Percentiles rank a stretch among this genome's conserved stretches.
Conservation (phyloP, 2,113 vertebrate species). For the Mesoclemmys tuberculata region DNA sequence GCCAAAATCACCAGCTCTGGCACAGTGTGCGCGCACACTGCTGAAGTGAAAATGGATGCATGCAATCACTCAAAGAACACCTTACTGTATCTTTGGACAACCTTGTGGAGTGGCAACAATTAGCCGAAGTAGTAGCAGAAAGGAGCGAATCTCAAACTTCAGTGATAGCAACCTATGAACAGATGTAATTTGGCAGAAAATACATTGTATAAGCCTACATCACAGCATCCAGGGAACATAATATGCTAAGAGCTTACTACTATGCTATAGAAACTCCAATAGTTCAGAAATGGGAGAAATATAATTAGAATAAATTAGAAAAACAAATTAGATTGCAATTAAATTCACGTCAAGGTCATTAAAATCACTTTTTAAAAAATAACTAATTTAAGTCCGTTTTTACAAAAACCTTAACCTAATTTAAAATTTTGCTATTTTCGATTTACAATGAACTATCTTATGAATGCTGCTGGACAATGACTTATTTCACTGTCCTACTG, state of each 20-base stretch:
- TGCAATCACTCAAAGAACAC: neutral
- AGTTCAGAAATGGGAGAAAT: neutral
- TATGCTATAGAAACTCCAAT: neutral
- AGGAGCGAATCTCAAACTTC: neutral
- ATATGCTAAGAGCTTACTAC: neutral
- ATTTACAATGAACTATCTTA: neutral
- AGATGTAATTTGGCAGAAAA: neutral
- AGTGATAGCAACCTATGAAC: neutral
- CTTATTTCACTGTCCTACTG: neutral
- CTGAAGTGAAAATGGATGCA: neutral
- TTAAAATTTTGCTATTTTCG: neutral
- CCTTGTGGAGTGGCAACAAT: no score
- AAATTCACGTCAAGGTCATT: neutral
- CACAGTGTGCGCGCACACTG: neutral
- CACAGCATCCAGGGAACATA: neutral
- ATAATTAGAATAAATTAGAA: neutral
- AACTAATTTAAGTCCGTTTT: neutral
- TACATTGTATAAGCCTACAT: neutral
- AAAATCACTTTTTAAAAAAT: neutral
- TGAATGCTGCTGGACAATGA: neutral
- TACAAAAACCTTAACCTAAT: neutral
- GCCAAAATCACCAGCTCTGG: no score
- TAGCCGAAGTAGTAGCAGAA: neutral
- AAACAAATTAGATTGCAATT: neutral
- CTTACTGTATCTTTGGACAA: neutral